A percentile compares a stretch with the other conserved stretches of the same genome.
Evolutionary conservation across 1,140 invertebrate genomes (phyloP).

Genomic region (Chymomyza costata): DNA sequence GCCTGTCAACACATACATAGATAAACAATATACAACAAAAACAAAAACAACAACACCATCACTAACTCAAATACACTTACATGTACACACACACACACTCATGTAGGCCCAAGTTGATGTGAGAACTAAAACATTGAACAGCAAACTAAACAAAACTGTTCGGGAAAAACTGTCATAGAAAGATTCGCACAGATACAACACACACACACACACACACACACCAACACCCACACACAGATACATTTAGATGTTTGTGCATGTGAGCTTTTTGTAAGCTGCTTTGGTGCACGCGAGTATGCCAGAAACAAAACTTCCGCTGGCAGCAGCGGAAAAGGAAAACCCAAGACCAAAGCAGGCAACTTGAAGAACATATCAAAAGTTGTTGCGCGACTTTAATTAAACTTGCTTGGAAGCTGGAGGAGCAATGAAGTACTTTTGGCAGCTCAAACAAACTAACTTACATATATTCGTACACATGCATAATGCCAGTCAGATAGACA

Average conservation of each 20-base stretch:
- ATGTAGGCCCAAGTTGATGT: conserved; percentile 54
- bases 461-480: conserved; percentile 21
- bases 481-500: conserved; percentile 15
- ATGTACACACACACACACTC: conserved; percentile 4
- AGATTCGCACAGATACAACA: too few species aligned
- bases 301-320: conserved; percentile 49
- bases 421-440: conserved; percentile 56
- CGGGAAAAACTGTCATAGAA: conserved; percentile 58
- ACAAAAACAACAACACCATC: too few species aligned
- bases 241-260: too few species aligned
- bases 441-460: conserved; percentile 62
- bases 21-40: too few species aligned
- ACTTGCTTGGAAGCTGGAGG: conserved; percentile 41
- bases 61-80: neutral
- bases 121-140: conserved; percentile 68
- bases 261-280: conserved; percentile 59
- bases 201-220: too few species aligned
- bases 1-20: conserved; percentile 33
- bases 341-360: conserved; percentile 58
- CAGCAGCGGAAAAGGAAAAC: conserved; percentile 51
- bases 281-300: too few species aligned
- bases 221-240: too few species aligned
- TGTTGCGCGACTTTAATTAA: conserved; percentile 72
- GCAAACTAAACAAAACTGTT: conserved; percentile 67
- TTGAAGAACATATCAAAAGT: conserved; percentile 70